Percentiles rank a stretch among this genome's conserved stretches.
phyloP scores from a whole-genome alignment of 1,140 invertebrate genomes.

The Pseudomyrmex sp. region DNA sequence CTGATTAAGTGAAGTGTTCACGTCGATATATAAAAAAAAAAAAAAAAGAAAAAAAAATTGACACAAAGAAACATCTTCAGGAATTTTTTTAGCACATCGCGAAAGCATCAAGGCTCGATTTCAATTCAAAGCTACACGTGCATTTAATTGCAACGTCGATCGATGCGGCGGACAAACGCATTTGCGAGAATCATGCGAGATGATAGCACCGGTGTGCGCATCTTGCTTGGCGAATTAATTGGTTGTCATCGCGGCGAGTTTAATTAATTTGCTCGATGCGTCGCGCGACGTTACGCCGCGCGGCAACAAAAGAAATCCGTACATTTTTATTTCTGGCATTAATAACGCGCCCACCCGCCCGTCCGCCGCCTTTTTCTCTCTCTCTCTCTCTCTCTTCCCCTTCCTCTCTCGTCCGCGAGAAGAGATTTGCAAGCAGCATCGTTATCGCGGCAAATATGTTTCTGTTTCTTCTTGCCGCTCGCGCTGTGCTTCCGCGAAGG shows the following conservation, averaged over 20 bases:
- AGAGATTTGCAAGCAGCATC: conserved; percentile 57
- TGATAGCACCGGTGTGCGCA: not conserved
- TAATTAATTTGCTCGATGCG: conserved; percentile 31
- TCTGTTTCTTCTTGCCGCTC: conserved; percentile 68
- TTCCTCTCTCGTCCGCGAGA: too few relatives aligned
- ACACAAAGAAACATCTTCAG: too few relatives aligned
- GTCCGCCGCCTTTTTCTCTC: too few relatives aligned
- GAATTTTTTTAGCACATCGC: too few relatives aligned
- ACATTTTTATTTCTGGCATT: conserved; percentile 56
- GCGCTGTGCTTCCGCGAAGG: conserved; percentile 64
- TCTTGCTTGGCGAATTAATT: conserved; percentile 53
- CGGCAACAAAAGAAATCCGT: conserved; percentile 39
- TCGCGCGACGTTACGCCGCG: not conserved
- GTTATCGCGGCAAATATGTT: conserved; percentile 71
- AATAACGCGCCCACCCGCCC: conserved; percentile 10
- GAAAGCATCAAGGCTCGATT: too few relatives aligned
- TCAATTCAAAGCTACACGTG: too few relatives aligned
- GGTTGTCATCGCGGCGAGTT: conserved; percentile 33
- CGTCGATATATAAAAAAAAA: too few relatives aligned
- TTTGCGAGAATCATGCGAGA: not conserved
- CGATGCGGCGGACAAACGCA: not conserved
- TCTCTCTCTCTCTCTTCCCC: not conserved
- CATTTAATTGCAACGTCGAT: not conserved
- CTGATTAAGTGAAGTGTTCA: too few relatives aligned
- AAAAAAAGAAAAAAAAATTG: too few relatives aligned